These are phyloP conservation scores for Euleptes europaea DNA, from an alignment of 2,113 vertebrate genomes.

Conservation along the genomic window DNA sequence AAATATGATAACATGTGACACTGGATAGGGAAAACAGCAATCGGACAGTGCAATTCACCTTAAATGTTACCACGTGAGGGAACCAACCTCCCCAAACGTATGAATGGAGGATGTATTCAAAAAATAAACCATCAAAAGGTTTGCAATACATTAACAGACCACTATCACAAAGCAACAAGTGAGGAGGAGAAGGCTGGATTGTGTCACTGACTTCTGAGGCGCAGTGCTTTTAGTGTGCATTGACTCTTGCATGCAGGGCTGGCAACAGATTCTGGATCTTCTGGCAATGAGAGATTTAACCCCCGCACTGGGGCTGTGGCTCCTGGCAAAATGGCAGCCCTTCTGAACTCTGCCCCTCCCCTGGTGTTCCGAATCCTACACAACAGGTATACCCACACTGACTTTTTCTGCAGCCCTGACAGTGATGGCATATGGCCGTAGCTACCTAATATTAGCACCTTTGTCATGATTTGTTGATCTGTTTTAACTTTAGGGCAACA, in stretches of 20 bases:
- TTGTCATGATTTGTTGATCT: background rate
- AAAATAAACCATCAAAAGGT: background rate
- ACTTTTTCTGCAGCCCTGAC: fast-evolving
- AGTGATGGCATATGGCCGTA: background rate
- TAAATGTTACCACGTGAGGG: background rate
- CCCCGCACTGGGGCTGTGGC: too few relatives aligned
- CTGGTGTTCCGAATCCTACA: background rate
- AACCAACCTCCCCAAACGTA: background rate
- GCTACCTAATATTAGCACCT: background rate
- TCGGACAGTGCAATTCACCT: background rate
- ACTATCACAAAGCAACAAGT: background rate
- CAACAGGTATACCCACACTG: background rate
- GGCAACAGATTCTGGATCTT: background rate
- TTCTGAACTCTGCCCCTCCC: too few relatives aligned
- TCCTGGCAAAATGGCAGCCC: too few relatives aligned
- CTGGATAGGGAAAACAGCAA: background rate
- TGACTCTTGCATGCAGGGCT: background rate
- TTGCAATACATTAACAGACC: background rate
- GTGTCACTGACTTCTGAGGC: background rate
- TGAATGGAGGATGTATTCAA: background rate
- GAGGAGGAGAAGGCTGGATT: background rate
- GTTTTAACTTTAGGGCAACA: background rate
- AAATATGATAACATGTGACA: background rate
- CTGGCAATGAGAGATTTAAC: too few relatives aligned
- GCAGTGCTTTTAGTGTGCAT: background rate